These are phyloP conservation scores for Proisotoma minuta DNA, from an alignment of 2,888 invertebrate genomes.

Conservation along the genomic window DNA sequence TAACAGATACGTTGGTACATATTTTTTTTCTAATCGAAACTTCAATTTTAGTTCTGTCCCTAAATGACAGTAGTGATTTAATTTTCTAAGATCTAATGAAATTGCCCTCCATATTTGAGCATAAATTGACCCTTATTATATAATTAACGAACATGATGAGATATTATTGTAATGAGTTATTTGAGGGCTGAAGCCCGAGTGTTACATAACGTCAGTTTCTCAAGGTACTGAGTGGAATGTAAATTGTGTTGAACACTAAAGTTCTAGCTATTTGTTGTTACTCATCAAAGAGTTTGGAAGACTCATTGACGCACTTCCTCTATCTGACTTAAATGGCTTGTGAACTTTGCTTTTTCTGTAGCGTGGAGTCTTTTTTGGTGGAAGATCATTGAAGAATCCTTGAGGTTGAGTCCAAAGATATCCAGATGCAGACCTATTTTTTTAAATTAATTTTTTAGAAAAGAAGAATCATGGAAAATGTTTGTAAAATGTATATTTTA, in stretches of 20 bases:
- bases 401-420: constrained; percentile 37
- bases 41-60: no score
- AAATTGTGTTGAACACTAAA: background rate
- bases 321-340: constrained; percentile 8
- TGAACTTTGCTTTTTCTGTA: constrained; percentile 12
- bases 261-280: constrained; percentile 4
- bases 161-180: no score
- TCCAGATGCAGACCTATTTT: background rate
- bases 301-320: constrained; percentile 8
- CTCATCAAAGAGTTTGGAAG: constrained; percentile 9
- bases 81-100: no score
- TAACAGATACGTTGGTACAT: no score
- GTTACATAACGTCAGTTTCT: no score
- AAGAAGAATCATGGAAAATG: background rate
- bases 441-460: background rate
- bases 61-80: no score
- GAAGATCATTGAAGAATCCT: constrained; percentile 19
- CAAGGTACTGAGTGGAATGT: background rate
- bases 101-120: no score
- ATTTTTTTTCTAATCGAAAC: no score
- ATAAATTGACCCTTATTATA: no score
- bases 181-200: no score
- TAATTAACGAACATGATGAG: no score
- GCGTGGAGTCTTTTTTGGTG: background rate
- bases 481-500: constrained; percentile 60